Evolutionary conservation across 2,888 invertebrate genomes (phyloP).

Genomic region (Amiota minor): DNA sequence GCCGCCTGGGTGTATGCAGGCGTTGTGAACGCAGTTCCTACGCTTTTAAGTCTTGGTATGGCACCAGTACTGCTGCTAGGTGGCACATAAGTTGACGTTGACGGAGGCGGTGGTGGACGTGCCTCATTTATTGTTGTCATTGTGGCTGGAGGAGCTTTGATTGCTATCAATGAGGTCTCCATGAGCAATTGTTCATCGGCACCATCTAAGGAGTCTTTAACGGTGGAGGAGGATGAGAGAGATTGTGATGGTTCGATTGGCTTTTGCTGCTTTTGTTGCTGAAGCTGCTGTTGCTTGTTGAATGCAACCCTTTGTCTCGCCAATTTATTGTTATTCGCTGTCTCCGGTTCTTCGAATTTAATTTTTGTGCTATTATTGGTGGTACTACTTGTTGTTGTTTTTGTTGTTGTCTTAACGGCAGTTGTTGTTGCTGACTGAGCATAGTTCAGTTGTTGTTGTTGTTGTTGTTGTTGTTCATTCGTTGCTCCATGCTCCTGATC

Average conservation of each 20-base stretch:
- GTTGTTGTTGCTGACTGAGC: conserved; percentile 50
- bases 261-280: conserved; percentile 38
- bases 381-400: conserved; percentile 56
- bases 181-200: conserved; percentile 57
- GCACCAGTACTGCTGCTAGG: conserved; percentile 48
- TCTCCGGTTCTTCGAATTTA: conserved; percentile 35
- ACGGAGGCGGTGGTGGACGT: conserved; percentile 35
- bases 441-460: conserved; percentile 39
- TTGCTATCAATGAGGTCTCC: conserved; percentile 72
- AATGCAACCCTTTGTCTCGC: conserved; percentile 69
- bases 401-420: conserved; percentile 50
- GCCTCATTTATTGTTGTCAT: conserved; percentile 42
- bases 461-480: conserved; percentile 29
- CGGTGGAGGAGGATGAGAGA: conserved; percentile 60
- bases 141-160: conserved; percentile 46
- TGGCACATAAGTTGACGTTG: conserved; percentile 6
- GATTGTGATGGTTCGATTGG: conserved; percentile 53
- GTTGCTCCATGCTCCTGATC: conserved; percentile 36
- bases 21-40: conserved; percentile 35
- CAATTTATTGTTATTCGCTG: conserved; percentile 59
- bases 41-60: conserved; percentile 50
- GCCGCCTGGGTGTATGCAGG: conserved; percentile 28
- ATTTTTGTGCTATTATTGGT: conserved; percentile 42
- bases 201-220: conserved; percentile 58
- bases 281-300: conserved; percentile 51